Base-by-base conservation (phyloP, 2,797 vertebrate species). In the Eidolon dupreanum region DNA sequence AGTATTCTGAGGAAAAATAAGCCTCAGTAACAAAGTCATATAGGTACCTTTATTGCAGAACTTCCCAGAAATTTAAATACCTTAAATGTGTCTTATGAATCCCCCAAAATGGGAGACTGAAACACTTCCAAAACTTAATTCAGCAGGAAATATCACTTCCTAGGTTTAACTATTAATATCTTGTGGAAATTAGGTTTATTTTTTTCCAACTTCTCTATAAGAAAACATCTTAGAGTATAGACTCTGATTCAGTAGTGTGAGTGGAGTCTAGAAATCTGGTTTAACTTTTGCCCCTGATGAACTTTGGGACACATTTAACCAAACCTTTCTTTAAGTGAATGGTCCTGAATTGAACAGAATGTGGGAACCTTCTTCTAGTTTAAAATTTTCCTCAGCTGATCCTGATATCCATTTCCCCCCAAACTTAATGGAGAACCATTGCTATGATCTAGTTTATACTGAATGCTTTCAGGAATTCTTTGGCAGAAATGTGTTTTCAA, bases 1-100 rank as follows among this genome's bases (percentile, higher is more conserved):
- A 93, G 46, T n/a, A 88, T 33, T 57, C 41, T 90, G 41, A 61
- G 66, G 46, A 63, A 96, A 95, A 93, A 78, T 53, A 93, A 88
- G 19, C 73, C n/a, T 95, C 8, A 70, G 22, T 89, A 87, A 95
- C 41, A 71, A 81, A 75, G 36, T 61, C 55, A 85, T 77, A 90
- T 84, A 78, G 33, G 36, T 12, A 57, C 41, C n/a, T 91, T 89
- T 87, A 65, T 31, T 74, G 20, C 2, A 73, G 74, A 95, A 93
- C n/a, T 61, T 94, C 28, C 20, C 38, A 81, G 83, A 73, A 93
- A 74, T 31, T 53, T 73, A 92, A 93, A 93, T 75, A 68, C 8
- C 38, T 78, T 74, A 57, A 85, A 57, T 74, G 81, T 65, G 17
- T 59, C 46, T 93, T 41, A 55, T 26, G 38, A 87, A 92, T 88